Evolutionary conservation across 1,140 invertebrate species (phyloP).

Genomic region (Halesus radiatus): DNA sequence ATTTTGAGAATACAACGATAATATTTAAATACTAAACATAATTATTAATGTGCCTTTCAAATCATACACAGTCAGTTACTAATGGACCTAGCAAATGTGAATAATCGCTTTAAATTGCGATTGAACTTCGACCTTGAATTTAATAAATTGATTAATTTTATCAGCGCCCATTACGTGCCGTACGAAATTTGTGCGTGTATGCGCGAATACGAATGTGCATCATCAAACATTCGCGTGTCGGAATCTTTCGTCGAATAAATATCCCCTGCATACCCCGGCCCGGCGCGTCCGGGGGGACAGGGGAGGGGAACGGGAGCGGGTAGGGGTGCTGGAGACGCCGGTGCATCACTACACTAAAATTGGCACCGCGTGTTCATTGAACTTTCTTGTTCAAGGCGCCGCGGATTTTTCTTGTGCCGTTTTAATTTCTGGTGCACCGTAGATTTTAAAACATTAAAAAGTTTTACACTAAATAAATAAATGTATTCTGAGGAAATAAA

Average conservation of each 20-base stretch:
- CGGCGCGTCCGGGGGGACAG: background rate
- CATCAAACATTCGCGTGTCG: slow-evolving; percentile 47
- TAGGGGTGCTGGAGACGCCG: slow-evolving; percentile 21
- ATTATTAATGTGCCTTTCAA: too few relatives aligned
- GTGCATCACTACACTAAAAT: slow-evolving; percentile 56
- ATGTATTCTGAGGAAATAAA: too few relatives aligned
- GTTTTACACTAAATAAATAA: too few relatives aligned
- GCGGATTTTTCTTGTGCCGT: slow-evolving; percentile 34
- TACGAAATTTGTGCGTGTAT: slow-evolving; percentile 5
- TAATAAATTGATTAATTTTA: background rate
- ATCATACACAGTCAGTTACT: too few relatives aligned
- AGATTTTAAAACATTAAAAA: background rate
- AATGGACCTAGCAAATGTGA: too few relatives aligned
- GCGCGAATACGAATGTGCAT: slow-evolving; percentile 21
- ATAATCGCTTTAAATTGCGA: background rate
- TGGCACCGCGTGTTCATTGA: slow-evolving; percentile 56
- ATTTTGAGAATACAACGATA: too few relatives aligned
- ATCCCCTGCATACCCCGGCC: slow-evolving; percentile 12
- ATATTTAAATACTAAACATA: too few relatives aligned
- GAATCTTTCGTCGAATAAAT: slow-evolving; percentile 52
- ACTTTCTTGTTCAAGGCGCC: slow-evolving; percentile 51
- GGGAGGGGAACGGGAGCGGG: background rate
- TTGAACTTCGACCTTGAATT: background rate
- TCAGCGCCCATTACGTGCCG: background rate
- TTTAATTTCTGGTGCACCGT: too few relatives aligned